These are phyloP conservation scores for Psephotus haematonotus DNA, from an alignment of 2,113 vertebrate species.

Conservation along the genomic window DNA sequence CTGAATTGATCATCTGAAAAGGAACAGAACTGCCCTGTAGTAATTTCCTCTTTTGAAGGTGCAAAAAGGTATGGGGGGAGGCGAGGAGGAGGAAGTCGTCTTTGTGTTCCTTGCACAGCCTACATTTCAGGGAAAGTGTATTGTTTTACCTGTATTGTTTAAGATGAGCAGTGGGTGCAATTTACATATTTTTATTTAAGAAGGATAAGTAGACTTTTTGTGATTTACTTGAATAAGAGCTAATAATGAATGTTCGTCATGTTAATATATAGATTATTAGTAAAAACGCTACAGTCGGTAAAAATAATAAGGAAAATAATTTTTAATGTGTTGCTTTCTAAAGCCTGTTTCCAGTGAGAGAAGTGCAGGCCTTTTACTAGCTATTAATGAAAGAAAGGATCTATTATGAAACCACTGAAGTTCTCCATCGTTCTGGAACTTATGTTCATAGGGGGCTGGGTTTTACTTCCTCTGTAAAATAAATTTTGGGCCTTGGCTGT, in stretches of 20 bases:
- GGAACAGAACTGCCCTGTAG: background rate
- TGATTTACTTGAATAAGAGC: background rate
- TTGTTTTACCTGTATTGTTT: slow-evolving; percentile 37
- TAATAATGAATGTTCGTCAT: background rate
- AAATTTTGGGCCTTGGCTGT: background rate
- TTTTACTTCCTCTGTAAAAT: slow-evolving; percentile 2
- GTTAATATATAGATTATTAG: background rate
- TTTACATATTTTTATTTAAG: slow-evolving; percentile 17
- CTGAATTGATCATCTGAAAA: background rate
- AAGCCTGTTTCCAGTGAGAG: background rate
- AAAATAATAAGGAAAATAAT: background rate
- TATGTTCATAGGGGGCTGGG: background rate
- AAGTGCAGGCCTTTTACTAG: background rate
- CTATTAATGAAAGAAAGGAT: background rate
- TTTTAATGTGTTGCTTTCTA: slow-evolving; percentile 2
- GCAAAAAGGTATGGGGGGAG: background rate
- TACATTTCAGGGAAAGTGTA: background rate
- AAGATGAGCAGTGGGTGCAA: background rate
- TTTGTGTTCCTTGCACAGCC: background rate
- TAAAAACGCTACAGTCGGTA: background rate
- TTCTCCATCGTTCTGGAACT: background rate
- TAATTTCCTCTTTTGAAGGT: background rate
- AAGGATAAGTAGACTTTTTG: slow-evolving; percentile 18
- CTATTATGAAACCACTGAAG: background rate
- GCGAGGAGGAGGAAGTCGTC: background rate